A percentile compares a stretch with the other conserved stretches of the same genome.
Conservation (phyloP, 2,113 vertebrate genomes). For the Phocoena phocoena region DNA sequence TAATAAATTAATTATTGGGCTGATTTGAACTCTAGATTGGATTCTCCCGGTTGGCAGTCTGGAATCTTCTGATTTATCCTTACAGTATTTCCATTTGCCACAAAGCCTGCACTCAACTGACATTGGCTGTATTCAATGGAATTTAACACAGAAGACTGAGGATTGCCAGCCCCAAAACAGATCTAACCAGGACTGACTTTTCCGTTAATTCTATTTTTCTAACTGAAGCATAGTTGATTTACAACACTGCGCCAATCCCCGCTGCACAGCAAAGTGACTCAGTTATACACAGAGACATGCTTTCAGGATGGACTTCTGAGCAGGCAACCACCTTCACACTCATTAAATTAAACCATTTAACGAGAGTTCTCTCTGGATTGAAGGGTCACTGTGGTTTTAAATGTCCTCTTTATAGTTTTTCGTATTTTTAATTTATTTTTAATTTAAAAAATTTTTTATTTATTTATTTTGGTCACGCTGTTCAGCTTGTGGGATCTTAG, state of each 20-base stretch:
- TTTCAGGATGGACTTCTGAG: neutral
- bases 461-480: no score
- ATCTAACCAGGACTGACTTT: neutral
- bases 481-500: no score
- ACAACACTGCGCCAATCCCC: no score
- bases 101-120: neutral
- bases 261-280: no score
- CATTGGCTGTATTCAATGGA: neutral
- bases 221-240: no score
- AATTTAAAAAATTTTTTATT: no score
- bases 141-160: neutral
- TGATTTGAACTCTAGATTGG: neutral
- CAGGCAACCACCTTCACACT: neutral
- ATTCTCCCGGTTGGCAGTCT: neutral
- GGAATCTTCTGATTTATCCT: neutral
- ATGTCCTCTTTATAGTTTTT: neutral
- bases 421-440: no score
- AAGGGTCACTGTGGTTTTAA: neutral
- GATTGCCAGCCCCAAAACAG: neutral
- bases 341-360: neutral
- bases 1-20: neutral
- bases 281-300: no score
- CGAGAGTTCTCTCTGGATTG: neutral
- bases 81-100: neutral
- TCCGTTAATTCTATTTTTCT: no score